A percentile compares a stretch with the other conserved stretches of the same genome.
phyloP scores from a whole-genome alignment of 2,113 vertebrate species.

The Myiozetetes cayanensis region DNA sequence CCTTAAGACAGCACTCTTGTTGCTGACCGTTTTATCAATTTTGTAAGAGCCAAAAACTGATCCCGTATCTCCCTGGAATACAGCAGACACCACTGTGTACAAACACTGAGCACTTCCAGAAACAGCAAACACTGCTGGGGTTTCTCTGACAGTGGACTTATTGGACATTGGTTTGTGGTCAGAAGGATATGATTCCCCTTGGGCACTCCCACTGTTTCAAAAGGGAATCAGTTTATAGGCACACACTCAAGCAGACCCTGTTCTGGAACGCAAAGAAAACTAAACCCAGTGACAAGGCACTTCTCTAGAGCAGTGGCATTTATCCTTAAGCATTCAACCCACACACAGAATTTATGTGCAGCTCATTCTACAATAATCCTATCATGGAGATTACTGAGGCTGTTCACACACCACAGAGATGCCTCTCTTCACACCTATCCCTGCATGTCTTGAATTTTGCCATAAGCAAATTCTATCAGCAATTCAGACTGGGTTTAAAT shows the following conservation, averaged over 20 bases:
- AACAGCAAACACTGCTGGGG: background rate
- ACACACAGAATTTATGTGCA: background rate
- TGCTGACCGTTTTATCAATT: background rate
- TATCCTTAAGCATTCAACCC: background rate
- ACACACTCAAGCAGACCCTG: background rate
- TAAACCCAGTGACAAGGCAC: background rate
- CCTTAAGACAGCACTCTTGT: background rate
- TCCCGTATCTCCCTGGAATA: background rate
- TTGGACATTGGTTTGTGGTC: background rate
- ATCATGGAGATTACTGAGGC: background rate
- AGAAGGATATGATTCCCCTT: background rate
- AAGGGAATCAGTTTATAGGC: background rate
- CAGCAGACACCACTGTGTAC: rapidly evolving
- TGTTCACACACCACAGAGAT: background rate
- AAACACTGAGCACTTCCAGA: background rate
- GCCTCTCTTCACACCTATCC: background rate
- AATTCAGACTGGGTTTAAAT: background rate
- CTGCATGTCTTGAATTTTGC: background rate
- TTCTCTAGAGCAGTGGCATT: background rate
- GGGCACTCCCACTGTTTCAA: background rate
- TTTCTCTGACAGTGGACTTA: background rate
- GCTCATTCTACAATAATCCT: background rate
- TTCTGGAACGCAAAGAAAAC: background rate
- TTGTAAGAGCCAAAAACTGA: background rate
- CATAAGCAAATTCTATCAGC: background rate